Evolutionary conservation across 2,113 vertebrate species (phyloP).

Genomic region (Cyanocitta stelleri): DNA sequence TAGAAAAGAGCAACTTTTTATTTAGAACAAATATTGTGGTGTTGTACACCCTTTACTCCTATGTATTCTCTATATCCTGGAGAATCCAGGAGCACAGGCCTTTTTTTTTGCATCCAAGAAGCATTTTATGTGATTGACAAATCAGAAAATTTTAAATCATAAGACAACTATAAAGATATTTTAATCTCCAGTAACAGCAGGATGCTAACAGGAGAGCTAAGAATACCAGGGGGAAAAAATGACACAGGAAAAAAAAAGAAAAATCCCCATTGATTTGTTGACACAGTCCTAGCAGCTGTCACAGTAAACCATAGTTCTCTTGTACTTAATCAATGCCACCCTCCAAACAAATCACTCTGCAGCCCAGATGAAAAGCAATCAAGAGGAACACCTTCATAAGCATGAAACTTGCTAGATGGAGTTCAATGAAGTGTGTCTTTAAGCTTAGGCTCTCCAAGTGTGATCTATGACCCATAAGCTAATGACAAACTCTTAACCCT

Average conservation of each 20-base stretch:
- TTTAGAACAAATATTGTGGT: background rate
- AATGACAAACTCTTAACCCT: conserved; percentile 67
- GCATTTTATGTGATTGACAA: conserved; percentile 55
- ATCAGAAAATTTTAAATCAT: conserved; percentile 67
- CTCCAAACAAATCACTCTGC: conserved; percentile 66
- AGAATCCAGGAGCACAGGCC: background rate
- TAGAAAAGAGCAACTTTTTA: background rate
- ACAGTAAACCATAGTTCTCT: conserved; percentile 70
- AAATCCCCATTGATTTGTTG: conserved; percentile 41
- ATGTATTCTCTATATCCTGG: background rate
- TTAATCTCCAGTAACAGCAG: conserved; percentile 62
- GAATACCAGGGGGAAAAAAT: background rate
- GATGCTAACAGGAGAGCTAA: conserved; percentile 61
- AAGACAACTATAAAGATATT: conserved; percentile 54
- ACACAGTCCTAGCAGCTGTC: conserved; percentile 72
- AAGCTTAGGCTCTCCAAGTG: conserved; percentile 55
- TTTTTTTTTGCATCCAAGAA: background rate
- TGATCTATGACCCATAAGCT: conserved; percentile 63
- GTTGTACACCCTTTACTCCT: background rate
- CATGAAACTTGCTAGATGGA: conserved; percentile 69
- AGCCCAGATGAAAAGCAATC: conserved; percentile 73
- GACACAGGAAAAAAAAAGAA: background rate
- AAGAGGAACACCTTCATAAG: conserved; percentile 75
- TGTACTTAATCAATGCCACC: conserved; percentile 76
- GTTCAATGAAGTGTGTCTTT: conserved; percentile 71